Conservation (phyloP, 2,797 vertebrate genomes). For the Brotula barbata region DNA sequence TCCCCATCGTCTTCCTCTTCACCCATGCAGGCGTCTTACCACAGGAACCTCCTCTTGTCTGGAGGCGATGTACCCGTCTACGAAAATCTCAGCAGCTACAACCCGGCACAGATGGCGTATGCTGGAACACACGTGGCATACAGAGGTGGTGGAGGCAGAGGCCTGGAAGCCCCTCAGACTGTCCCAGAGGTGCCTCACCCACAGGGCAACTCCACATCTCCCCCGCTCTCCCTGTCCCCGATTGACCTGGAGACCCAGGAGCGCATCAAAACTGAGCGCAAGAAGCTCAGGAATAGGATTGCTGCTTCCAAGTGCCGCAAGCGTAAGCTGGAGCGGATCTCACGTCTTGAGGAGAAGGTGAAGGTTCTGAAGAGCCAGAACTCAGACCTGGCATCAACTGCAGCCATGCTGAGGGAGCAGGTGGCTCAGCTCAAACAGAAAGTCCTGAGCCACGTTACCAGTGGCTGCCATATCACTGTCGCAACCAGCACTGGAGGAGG, state of each 20-base stretch:
- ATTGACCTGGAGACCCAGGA: constrained; percentile 88
- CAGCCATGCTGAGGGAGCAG: constrained; percentile 84
- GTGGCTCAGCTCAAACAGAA: constrained; percentile 88
- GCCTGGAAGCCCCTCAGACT: constrained; percentile 85
- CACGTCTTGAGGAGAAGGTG: constrained; percentile 88
- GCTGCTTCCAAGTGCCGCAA: constrained; percentile 90
- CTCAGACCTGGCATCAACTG: constrained; percentile 86
- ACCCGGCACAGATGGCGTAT: constrained; percentile 72
- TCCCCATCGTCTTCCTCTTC: constrained; percentile 77
- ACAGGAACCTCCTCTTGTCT: constrained; percentile 78
- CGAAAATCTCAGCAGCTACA: constrained; percentile 85
- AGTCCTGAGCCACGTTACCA: constrained; percentile 88
- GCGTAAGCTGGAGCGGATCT: constrained; percentile 88
- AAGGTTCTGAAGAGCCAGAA: constrained; percentile 88
- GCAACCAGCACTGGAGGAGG: constrained; percentile 51
- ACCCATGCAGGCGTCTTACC: constrained; percentile 77
- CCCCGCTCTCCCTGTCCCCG: constrained; percentile 80
- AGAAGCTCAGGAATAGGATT: constrained; percentile 88
- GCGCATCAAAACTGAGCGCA: constrained; percentile 87
- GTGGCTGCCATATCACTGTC: constrained; percentile 84
- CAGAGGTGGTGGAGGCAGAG: constrained; percentile 56
- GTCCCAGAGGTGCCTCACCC: constrained; percentile 83
- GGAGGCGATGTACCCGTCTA: constrained; percentile 81
- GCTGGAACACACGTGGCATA: constrained; percentile 66
- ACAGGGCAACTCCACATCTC: constrained; percentile 69